Conservation (phyloP, 2,113 vertebrate species). For the Oryzias woworae region DNA sequence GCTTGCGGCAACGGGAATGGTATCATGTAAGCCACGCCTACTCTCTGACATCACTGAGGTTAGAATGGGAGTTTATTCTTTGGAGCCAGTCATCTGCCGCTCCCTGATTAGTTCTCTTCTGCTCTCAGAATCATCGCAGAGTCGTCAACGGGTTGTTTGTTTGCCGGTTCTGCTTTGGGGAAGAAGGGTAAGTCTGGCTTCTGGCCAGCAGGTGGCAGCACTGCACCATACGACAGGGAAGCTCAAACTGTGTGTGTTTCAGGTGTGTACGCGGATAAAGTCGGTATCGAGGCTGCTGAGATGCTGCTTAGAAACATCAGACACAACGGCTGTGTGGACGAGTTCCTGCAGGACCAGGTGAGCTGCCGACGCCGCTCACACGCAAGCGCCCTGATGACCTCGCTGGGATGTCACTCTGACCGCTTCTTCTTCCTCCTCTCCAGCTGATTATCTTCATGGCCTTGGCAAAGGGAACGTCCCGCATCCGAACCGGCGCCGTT, state of each 20-base stretch:
- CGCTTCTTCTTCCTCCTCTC: slow-evolving; percentile 10
- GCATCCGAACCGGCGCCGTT: slow-evolving; percentile 88
- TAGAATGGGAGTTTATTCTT: neutral
- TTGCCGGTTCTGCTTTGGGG: slow-evolving; percentile 93
- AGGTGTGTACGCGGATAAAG: slow-evolving; percentile 91
- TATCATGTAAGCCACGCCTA: slow-evolving; percentile 84
- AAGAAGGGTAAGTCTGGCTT: slow-evolving; percentile 85
- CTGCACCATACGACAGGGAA: neutral
- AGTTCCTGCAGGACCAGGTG: slow-evolving; percentile 97
- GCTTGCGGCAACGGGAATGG: slow-evolving; percentile 90
- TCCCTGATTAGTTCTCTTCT: slow-evolving; percentile 15
- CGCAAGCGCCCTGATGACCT: neutral
- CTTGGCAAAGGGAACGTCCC: slow-evolving; percentile 88
- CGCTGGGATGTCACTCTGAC: neutral
- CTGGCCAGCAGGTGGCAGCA: slow-evolving; percentile 13
- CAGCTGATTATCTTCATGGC: slow-evolving; percentile 98
- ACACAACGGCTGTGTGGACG: slow-evolving; percentile 94
- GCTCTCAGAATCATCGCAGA: slow-evolving; percentile 86
- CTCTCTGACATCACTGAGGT: neutral
- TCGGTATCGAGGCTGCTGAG: slow-evolving; percentile 94
- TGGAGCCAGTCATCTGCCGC: neutral
- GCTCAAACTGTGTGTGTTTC: slow-evolving; percentile 8
- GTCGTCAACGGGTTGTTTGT: slow-evolving; percentile 92
- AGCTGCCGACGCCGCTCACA: slow-evolving; percentile 1
- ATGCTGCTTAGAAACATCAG: slow-evolving; percentile 90